These are phyloP conservation scores for Lissonota sp. DNA, from an alignment of 2,888 invertebrate genomes.

Conservation along the genomic window DNA sequence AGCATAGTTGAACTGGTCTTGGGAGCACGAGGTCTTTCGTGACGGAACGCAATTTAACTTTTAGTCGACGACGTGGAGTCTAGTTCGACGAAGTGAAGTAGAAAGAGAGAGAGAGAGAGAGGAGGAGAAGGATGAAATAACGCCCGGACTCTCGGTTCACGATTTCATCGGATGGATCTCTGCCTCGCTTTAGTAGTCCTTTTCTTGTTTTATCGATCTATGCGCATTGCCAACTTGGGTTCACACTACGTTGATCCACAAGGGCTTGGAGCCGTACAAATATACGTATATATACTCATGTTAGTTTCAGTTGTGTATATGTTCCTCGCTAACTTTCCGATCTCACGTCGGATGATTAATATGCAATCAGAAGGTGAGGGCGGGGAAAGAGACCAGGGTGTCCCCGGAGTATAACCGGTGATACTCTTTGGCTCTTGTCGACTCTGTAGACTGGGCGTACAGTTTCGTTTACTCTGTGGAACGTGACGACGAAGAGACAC, in stretches of 20 bases:
- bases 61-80: constrained; percentile 77
- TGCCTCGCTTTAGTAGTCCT: constrained; percentile 43
- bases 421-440: constrained; percentile 42
- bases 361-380: constrained; percentile 73
- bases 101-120: constrained; percentile 12
- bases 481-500: constrained; percentile 12
- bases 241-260: constrained; percentile 24
- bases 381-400: constrained; percentile 59
- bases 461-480: constrained; percentile 39
- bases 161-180: constrained; percentile 36
- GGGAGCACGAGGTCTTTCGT: constrained; percentile 65
- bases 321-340: constrained; percentile 20
- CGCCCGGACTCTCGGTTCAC: constrained; percentile 43
- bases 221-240: constrained; percentile 22
- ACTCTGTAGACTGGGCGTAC: constrained; percentile 7
- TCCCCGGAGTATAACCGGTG: constrained; percentile 30
- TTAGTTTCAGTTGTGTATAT: neutral
- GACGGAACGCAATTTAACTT: constrained; percentile 82
- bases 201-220: constrained; percentile 29
- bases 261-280: neutral
- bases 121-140: constrained; percentile 29
- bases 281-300: constrained; percentile 15
- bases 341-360: constrained; percentile 72
- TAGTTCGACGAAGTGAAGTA: constrained; percentile 19
- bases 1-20: constrained; percentile 69